Conservation (phyloP, 2,113 vertebrate genomes). For the Silurus meridionalis region DNA sequence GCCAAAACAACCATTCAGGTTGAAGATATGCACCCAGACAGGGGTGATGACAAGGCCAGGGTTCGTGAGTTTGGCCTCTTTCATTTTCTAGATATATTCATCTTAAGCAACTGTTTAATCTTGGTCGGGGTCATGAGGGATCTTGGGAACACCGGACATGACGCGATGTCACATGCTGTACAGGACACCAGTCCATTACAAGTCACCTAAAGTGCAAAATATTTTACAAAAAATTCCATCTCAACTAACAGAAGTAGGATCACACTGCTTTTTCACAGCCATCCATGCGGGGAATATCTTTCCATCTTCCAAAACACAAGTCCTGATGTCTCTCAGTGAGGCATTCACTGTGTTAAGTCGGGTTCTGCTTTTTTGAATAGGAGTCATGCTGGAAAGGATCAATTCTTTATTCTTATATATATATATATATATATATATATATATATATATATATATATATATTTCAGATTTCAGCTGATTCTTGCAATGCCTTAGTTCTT, state of each 20-base stretch:
- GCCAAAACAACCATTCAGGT: constrained; percentile 48
- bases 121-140: not conserved
- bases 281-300: constrained; percentile 19
- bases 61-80: not conserved
- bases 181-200: not conserved
- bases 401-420: not conserved
- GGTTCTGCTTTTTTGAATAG: not conserved
- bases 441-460: not conserved
- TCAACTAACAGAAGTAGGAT: constrained; percentile 24
- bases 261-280: constrained; percentile 24
- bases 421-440: constrained; percentile 5
- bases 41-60: not conserved
- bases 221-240: constrained; percentile 38
- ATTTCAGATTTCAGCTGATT: constrained; percentile 1
- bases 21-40: constrained; percentile 19
- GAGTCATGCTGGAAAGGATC: not conserved
- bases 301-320: constrained; percentile 30
- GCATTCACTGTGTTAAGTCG: not conserved
- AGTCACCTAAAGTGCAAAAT: not conserved
- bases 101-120: not conserved
- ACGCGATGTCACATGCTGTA: not conserved
- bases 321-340: not conserved
- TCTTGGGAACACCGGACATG: not conserved
- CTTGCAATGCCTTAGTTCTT: constrained; percentile 2
- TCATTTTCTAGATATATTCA: constrained; percentile 3